Conservation (phyloP, 2,113 vertebrate species). For the Tetrao urogallus region DNA sequence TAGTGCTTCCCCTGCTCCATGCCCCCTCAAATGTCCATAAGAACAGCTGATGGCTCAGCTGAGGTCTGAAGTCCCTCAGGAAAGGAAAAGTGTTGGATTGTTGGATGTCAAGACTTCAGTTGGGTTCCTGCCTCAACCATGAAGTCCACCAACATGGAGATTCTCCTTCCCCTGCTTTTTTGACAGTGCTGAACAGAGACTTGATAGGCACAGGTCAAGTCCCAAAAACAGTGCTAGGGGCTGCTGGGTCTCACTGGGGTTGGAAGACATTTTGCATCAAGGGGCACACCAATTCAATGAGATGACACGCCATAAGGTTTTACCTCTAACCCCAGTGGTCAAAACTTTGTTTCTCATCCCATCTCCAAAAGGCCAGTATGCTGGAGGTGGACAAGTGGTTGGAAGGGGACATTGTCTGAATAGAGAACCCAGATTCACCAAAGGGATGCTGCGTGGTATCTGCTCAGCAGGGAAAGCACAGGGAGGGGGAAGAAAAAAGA, state of each 20-base stretch:
- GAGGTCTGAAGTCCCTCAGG: background rate
- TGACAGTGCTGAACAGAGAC: background rate
- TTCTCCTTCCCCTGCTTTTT: background rate
- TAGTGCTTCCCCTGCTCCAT: background rate
- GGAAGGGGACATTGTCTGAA: background rate
- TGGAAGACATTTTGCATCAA: background rate
- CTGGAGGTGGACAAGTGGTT: background rate
- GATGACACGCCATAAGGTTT: background rate
- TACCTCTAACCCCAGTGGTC: background rate
- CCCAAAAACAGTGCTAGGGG: background rate
- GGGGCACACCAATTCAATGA: rapidly evolving
- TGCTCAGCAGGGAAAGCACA: background rate
- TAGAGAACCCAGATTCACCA: background rate
- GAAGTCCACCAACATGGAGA: background rate
- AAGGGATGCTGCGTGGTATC: background rate
- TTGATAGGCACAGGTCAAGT: background rate
- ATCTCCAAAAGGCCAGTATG: background rate
- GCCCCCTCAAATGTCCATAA: background rate
- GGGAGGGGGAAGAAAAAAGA: background rate
- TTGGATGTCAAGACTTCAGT: background rate
- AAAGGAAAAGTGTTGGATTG: background rate
- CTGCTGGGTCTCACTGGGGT: background rate
- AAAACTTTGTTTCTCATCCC: background rate
- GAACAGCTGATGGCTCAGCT: background rate
- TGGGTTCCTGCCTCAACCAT: background rate